Base-by-base conservation (phyloP, 2,113 vertebrate genomes). In the Ptychochromis oligacanthus region DNA sequence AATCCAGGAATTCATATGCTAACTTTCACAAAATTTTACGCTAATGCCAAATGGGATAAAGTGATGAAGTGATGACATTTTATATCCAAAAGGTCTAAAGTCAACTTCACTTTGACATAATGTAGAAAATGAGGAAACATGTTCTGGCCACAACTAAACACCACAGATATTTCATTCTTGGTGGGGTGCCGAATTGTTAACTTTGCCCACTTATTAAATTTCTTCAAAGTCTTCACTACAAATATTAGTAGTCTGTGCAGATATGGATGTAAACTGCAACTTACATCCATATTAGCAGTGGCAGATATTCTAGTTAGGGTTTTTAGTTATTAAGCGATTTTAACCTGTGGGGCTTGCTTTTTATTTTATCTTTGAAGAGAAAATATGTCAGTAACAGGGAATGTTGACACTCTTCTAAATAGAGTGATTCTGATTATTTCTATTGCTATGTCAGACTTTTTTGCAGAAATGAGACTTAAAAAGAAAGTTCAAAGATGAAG, bases 361-460 rank as follows among this genome's bases (percentile, higher is more conserved):
- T 20, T 49, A 3, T 43, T 75, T 87, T 81, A 75, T 55, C 36
- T 81, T 57, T 76, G 11, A 79, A 72, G 79, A 88, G 54, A 75
- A 87, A 84, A 84, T 26, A 55, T 86, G 88, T 89, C 88, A 87
- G 64, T 89, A 81, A 84, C 24, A 67, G 80, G 58, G 58, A 83
- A 75, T 31, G 17, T 62, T 7, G 18, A 64, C 34, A 18, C 15
- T 86, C 64, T 46, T 88, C 43, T 88, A 54, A 83, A 89, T 64
- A 38, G 43, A 87, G 74, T 88, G 89, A 89, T 88, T 91, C 78
- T 93, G 94, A 94, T 93, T 65, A 93, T 91, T 95, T 89, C 65
- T n/a, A 52, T 74, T 93, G 92, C 93, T 94, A 91, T 89, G 85
- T 95, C 92, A 91, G 90, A 90, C 83, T 80, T 94, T 95, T 94